Evolutionary conservation across 1,140 invertebrate species (phyloP).

Genomic region (Antheraea pernyi): DNA sequence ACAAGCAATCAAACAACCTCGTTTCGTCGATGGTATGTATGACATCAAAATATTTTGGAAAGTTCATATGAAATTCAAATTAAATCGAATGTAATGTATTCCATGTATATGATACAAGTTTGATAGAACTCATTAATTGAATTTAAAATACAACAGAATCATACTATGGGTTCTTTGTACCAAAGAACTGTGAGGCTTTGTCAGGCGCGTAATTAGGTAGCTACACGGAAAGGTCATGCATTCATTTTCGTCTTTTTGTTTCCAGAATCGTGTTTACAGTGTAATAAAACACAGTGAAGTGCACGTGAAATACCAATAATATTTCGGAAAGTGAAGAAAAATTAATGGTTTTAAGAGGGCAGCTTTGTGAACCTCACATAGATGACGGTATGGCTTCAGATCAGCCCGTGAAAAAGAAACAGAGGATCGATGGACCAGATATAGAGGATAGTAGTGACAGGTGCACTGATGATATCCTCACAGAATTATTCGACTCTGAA

Average conservation of each 20-base stretch:
- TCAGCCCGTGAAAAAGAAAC: slow-evolving; percentile 88
- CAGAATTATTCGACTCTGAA: slow-evolving; percentile 65
- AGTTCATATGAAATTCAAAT: slow-evolving; percentile 52
- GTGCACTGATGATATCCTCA: slow-evolving; percentile 60
- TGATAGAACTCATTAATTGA: too few species aligned
- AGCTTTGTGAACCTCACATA: slow-evolving; percentile 46
- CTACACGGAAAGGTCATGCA: slow-evolving; percentile 75
- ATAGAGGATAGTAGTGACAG: slow-evolving; percentile 80
- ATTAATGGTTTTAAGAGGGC: slow-evolving; percentile 58
- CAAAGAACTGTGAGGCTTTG: slow-evolving; percentile 57
- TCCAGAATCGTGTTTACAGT: slow-evolving; percentile 48
- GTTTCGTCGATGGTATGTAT: slow-evolving; percentile 72
- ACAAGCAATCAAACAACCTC: slow-evolving; percentile 62
- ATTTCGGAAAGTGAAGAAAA: slow-evolving; percentile 16
- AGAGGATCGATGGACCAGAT: slow-evolving; percentile 81
- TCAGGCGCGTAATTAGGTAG: slow-evolving; percentile 78
- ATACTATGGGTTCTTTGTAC: neutral
- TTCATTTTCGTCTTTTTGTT: slow-evolving; percentile 63
- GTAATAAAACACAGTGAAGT: slow-evolving; percentile 24
- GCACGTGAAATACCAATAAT: slow-evolving; percentile 22
- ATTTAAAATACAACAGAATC: neutral
- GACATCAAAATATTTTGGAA: slow-evolving; percentile 80
- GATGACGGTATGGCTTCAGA: slow-evolving; percentile 81
- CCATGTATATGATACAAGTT: neutral
- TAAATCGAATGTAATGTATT: slow-evolving; percentile 13